Percentiles rank a stretch among this genome's conserved stretches.
These are phyloP conservation scores for Ichneumoninae sp. DNA, from an alignment of 2,888 invertebrate genomes.

Conservation along the genomic window DNA sequence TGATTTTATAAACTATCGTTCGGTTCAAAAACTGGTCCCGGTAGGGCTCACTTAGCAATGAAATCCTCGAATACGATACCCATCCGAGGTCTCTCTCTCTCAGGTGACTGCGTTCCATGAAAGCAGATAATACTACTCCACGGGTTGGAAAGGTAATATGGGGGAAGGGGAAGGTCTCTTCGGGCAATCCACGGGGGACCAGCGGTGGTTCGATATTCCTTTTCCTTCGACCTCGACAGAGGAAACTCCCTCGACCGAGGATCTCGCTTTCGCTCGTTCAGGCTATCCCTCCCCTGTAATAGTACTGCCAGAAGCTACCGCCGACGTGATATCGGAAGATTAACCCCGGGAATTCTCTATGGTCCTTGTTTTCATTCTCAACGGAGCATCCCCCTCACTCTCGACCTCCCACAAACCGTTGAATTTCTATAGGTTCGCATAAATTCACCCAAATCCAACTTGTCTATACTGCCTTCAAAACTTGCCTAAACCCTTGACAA, in stretches of 20 bases:
- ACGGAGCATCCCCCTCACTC: constrained; percentile 6
- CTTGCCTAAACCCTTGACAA: constrained; percentile 37
- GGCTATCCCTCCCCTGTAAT: constrained; percentile 1
- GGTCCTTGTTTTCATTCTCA: constrained; percentile 26
- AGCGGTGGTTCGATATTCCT: constrained; percentile 42
- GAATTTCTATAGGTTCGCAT: constrained; percentile 5
- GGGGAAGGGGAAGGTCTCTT: constrained; percentile 1
- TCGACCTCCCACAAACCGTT: background rate
- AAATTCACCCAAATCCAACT: constrained; percentile 29
- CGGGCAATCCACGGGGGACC: constrained; percentile 24
- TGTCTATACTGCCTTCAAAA: background rate
- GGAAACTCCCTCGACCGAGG: constrained; percentile 40
- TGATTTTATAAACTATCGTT: constrained; percentile 25
- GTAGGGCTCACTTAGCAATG: constrained; percentile 17
- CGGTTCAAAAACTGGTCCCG: constrained; percentile 10
- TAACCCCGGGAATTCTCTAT: constrained; percentile 33
- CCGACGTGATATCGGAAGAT: constrained; percentile 48
- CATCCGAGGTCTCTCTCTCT: background rate
- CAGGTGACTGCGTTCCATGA: constrained; percentile 1
- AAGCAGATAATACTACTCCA: constrained; percentile 34
- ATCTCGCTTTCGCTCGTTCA: constrained; percentile 20
- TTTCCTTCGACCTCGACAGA: constrained; percentile 32
- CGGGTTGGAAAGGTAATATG: constrained; percentile 42
- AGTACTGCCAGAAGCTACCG: constrained; percentile 8
- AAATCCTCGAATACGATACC: constrained; percentile 19